Conservation (phyloP, 2,888 invertebrate genomes). For the Tricholauxania praeusta region DNA sequence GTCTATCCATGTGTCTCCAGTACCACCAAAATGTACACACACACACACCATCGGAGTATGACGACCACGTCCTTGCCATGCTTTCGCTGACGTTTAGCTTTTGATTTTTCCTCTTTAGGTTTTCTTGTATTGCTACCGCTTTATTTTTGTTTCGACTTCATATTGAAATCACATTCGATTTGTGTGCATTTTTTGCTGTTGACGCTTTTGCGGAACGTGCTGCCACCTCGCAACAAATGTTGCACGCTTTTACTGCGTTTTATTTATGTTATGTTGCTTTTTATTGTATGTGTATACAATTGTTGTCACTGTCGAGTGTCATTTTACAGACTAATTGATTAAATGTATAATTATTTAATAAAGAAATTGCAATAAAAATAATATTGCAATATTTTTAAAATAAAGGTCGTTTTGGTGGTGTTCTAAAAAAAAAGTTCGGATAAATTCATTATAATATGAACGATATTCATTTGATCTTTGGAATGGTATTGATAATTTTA, state of each 20-base stretch:
- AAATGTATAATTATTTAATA: background rate
- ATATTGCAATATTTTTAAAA: background rate
- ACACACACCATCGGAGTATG: slow-evolving; percentile 46
- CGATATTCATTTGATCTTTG: too few species aligned
- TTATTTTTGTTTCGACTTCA: slow-evolving; percentile 33
- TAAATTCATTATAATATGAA: too few species aligned
- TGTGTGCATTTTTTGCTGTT: slow-evolving; percentile 18
- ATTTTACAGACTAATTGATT: slow-evolving; percentile 7
- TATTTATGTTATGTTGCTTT: background rate
- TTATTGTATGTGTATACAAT: background rate
- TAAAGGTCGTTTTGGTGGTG: background rate
- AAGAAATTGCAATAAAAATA: background rate
- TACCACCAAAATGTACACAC: background rate
- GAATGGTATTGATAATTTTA: too few species aligned
- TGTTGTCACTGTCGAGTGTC: background rate
- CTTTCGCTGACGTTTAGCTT: slow-evolving; percentile 38
- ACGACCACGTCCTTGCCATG: slow-evolving; percentile 44
- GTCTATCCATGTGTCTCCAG: slow-evolving; percentile 33
- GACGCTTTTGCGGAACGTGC: slow-evolving; percentile 21
- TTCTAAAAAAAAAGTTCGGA: too few species aligned
- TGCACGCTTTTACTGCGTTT: slow-evolving; percentile 5
- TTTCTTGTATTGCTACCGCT: background rate
- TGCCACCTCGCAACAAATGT: slow-evolving; percentile 29
- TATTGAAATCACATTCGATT: slow-evolving; percentile 41
- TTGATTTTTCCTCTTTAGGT: background rate